Evolutionary conservation across 2,113 vertebrate genomes (phyloP), one percentile per base, ranked within the genome.

Genomic region (Nothocercus nigrocapillus): DNA sequence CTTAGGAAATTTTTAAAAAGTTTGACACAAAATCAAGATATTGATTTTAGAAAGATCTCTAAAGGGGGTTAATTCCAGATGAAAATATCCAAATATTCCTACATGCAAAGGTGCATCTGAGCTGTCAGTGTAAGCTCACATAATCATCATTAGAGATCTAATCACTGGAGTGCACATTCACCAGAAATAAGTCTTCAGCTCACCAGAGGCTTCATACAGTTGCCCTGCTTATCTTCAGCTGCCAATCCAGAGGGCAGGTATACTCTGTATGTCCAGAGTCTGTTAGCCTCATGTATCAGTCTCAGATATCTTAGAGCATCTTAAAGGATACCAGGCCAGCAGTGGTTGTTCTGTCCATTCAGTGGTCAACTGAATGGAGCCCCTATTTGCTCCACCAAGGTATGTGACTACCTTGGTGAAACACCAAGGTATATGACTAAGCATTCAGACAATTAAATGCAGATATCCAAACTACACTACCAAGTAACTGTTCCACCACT

Each of bases 381-480:
- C 8, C 6, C 21, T 53, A 0, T 14, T 40, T 17, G 38, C 21
- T 62, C 14, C 25, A 38, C 32, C 8, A 16, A 40, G 32, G 15
- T 9, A 21, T 5, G 10, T 13, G 13, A 25, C 22, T 62, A 21
- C 17, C 28, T 25, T 16, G 11, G 25, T 58, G 51, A 67, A 81
- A 16, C 25, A 38, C 32, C 8, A 16, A 40, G 32, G 15, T 9
- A 21, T 5, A 12, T 13, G 13, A 25, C 22, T 25, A 51, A 53
- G 25, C 2, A 0, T 5, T 4, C 9, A 8, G 13, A 6, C 18
- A 70, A 4, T 19, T 45, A 5, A n/a, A 0, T 2, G 15, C 3
- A 36, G 44, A 5, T 21, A 7, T 5, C 38, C 27, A 34, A 74
- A 62, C 4, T 63, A 18, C 18, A 27, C 6, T 15, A 7, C 9